A percentile compares a stretch with the other conserved stretches of the same genome.
Evolutionary conservation across 1,140 invertebrate genomes (phyloP).

Genomic region (Aphelenchoides besseyi): DNA sequence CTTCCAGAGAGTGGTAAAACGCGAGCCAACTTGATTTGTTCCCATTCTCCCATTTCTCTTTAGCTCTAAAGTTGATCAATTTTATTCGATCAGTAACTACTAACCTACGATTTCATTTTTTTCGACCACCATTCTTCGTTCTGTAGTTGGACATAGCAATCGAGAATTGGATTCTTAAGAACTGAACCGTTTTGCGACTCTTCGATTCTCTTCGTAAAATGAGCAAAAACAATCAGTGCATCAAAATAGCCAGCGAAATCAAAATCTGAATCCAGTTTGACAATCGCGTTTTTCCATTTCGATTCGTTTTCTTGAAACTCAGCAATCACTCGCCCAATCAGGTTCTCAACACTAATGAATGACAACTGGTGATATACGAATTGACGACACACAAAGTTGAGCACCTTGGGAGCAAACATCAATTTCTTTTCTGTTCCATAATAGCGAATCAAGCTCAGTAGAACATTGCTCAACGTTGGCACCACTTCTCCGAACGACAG

Average conservation of each 20-base stretch:
- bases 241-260: background rate
- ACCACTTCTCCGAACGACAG: background rate
- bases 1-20: background rate
- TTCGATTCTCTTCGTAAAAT: background rate
- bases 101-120: no score
- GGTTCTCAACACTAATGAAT: background rate
- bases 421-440: background rate
- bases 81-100: no score
- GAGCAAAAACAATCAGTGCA: background rate
- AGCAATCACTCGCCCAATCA: background rate
- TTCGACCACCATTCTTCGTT: background rate
- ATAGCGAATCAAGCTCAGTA: background rate
- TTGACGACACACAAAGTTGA: background rate
- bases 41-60: background rate
- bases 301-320: background rate
- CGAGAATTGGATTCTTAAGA: background rate
- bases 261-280: background rate
- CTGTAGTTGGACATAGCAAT: background rate
- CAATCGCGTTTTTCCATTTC: background rate
- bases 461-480: background rate
- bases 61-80: background rate
- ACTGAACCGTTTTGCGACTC: background rate
- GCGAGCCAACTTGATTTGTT: background rate
- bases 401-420: background rate
- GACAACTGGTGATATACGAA: background rate